phyloP scores from a whole-genome alignment of 2,113 vertebrate genomes.

The Hassar affinis region DNA sequence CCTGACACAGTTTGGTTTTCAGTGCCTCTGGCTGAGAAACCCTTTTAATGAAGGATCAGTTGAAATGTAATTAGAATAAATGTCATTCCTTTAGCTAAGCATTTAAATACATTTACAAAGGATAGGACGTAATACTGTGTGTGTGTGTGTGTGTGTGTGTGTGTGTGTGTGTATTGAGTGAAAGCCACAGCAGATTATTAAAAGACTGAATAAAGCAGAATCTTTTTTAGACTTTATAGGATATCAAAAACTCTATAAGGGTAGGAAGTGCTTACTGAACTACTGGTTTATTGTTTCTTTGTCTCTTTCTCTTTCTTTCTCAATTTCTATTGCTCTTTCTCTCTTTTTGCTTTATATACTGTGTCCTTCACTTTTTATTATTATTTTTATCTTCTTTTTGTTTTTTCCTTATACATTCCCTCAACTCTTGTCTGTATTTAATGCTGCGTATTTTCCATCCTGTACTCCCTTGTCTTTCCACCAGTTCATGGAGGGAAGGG shows the following conservation, averaged over 20 bases:
- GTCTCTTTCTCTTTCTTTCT: constrained; percentile 18
- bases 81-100: constrained; percentile 40
- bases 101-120: constrained; percentile 39
- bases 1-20: constrained; percentile 49
- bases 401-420: not conserved
- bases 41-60: constrained; percentile 54
- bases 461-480: constrained; percentile 67
- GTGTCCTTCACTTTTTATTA: not conserved
- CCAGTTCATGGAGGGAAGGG: constrained; percentile 98
- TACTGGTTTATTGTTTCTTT: constrained; percentile 52
- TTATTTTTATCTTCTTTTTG: constrained; percentile 31
- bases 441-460: constrained; percentile 40
- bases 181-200: constrained; percentile 7
- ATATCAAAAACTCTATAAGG: not conserved
- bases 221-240: not conserved
- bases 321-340: not conserved
- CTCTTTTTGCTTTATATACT: not conserved
- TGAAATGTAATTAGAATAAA: constrained; percentile 52
- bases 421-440: constrained; percentile 49
- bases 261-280: constrained; percentile 47
- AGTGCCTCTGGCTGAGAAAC: constrained; percentile 50
- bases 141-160: not conserved
- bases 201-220: constrained; percentile 10
- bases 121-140: not conserved
- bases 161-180: not conserved